Base-by-base conservation (phyloP, 23 tunicate genomes). In the Clavelina lepadiformis region DNA sequence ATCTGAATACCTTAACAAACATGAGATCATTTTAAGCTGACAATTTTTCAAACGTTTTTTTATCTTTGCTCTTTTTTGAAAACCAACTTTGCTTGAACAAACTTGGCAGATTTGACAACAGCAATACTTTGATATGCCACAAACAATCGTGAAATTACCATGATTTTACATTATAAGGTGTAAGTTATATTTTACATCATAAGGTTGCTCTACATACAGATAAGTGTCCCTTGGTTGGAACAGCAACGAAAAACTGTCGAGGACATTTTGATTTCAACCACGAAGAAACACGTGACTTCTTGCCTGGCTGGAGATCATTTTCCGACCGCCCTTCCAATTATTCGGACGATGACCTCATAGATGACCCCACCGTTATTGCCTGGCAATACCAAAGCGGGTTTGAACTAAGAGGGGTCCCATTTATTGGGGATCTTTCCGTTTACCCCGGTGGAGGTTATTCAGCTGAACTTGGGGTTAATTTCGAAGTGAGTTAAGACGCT, bases 381-480 rank as follows among this genome's bases (percentile, higher is more conserved):
- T 93, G 98, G 98, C 35, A 64, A 18, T 79, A 79, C 51, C 82
- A 71, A 35, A 71, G 38, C 28, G 85, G 98, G 98, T 38, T 34
- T 33, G 88, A 93, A 68, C 37, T 93, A 29, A 84, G 70, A 51
- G 98, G 98, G 45, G 84, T 85, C 27, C 94, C 98, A 18, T 73
- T 68, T 35, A 32, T 79, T 24, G 98, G 98, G 19, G 66, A 78
- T 15, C 30, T 93, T 28, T 79, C 76, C 21, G 72, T 77, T 6
- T 84, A 93, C 52, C 83, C 92, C 1, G 98, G 98, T 5, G 85
- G 94, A 11, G 98, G 98, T 1, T 93, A 93, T 57, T 93, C 93
- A 18, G 98, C 98, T 5, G 98, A 93, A 65, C 71, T 93, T 27
- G 98, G 98, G 18, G 98, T 93, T 23, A 93, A 93, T 57, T 79